phyloP scores from a whole-genome alignment of 2,113 vertebrate species.

The Callospermophilus lateralis region DNA sequence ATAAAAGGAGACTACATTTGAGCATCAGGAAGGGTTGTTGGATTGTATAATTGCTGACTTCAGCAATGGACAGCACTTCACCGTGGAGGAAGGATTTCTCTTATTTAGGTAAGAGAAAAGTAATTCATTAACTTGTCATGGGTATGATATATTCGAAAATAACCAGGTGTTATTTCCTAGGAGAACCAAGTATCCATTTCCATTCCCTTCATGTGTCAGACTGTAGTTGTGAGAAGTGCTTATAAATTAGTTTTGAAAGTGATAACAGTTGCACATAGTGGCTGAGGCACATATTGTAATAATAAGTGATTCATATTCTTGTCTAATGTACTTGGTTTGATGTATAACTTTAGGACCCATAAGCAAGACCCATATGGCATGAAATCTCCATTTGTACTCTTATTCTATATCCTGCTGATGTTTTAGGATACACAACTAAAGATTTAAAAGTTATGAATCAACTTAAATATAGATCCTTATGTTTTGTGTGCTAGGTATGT shows the following conservation, averaged over 20 bases:
- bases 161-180: background rate
- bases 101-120: background rate
- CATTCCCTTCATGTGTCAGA: background rate
- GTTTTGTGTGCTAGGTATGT: background rate
- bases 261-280: background rate
- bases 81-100: background rate
- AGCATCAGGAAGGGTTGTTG: background rate
- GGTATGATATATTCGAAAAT: background rate
- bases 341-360: background rate
- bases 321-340: background rate
- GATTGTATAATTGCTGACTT: background rate
- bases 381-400: background rate
- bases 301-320: background rate
- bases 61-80: background rate
- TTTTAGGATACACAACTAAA: background rate
- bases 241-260: background rate
- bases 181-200: background rate
- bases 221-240: background rate
- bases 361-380: background rate
- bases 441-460: background rate
- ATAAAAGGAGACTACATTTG: background rate
- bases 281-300: background rate
- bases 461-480: background rate
- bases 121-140: background rate
- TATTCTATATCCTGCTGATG: background rate